Base-by-base conservation (phyloP, 2,888 invertebrate species). In the Germaria angustata region DNA sequence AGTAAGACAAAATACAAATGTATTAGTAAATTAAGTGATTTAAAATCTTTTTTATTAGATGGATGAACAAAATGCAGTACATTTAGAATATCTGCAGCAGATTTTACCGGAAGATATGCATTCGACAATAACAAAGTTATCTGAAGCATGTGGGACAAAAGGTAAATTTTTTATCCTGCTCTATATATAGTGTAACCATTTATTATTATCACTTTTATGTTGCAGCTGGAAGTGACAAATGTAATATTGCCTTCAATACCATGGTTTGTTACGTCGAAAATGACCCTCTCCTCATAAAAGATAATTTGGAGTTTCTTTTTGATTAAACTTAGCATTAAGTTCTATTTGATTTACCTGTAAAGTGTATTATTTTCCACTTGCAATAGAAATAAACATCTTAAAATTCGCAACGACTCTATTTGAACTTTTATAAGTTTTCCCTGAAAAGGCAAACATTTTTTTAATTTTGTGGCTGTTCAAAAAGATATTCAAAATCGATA, bases 351-450 rank as follows among this genome's bases (percentile, higher is more conserved):
- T 88, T 84, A 91, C 91, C 87, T 88, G 80, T 88, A 90, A 17
- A 88, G 77, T 20, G 85, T 86, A 36, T 87, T 87, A 81, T 82
- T 79, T 76, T 89, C 89, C 28, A 88, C 82, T n/a, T 87, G 87
- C 17, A 90, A 77, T 39, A 90, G 28, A 80, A 90, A 85, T 69
- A 91, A 75, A 36, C 88, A 88, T 17, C 90, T 89, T 55, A 91
- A 73, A 15, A 89, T 87, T 7, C 91, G 88, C 46, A 91, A 84
- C 2, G 89, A 92, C 91, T 95, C 95, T 28, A 93, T 94, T 90
- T 95, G 95, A 79, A 95, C 88, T 69, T 88, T 89, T 49, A 91
- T 89, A 57, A 91, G 84, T 81, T 88, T 88, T 41, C 84, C 87
- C 91, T 91, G 75, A 2, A 86, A 84, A 66, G 8, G 71, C 85